Evolutionary conservation across 1,140 invertebrate genomes (phyloP), one percentile per base, ranked within the genome.

Genomic region (Proctacanthus coquilletti): DNA sequence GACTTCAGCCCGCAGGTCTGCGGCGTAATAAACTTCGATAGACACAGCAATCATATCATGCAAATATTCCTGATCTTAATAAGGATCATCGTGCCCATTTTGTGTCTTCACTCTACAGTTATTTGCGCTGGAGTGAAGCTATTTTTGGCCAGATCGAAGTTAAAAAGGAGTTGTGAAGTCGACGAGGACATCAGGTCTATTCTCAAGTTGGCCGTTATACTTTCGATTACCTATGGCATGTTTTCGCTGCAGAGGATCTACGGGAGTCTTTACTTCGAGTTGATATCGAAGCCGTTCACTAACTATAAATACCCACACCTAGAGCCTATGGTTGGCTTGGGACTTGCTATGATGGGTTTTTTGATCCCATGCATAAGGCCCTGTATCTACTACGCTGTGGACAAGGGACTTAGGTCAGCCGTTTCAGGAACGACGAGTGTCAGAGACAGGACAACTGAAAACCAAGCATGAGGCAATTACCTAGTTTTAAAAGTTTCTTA

Each of bases 211-310:
- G 21, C 21, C 11, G 4, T 38, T 5, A 10, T 17, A 11, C 6
- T 38, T 3, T 11, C 36, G 11, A n/a, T 25, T 18, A 29, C 15
- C 18, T 30, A 27, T 18, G 21, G 18, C 3, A 9, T 38, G 4
- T 38, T 27, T 14, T 25, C 13, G 3, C 3, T 29, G 14, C 36
- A 38, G 21, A 18, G 25, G 8, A 29, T 38, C 21, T 38, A 38
- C 23, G 36, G 36, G 10, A 21, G 18, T 3, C 21, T 38, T 18
- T 27, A 27, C 5, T 38, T 38, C 21, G 36, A 38, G 18, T 5
- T 38, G 18, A 27, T 38, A 5, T 19, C 21, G 11, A 10, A 13
- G 5, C 36, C 36, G 5, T 27, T 38, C 10, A 38, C 30, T 21
- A 9, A 38, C 9, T 38, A 15, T 18, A 38, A 38, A 30, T 38